Conservation (phyloP, 2,888 invertebrate genomes). For the Cerceris rybyensis region DNA sequence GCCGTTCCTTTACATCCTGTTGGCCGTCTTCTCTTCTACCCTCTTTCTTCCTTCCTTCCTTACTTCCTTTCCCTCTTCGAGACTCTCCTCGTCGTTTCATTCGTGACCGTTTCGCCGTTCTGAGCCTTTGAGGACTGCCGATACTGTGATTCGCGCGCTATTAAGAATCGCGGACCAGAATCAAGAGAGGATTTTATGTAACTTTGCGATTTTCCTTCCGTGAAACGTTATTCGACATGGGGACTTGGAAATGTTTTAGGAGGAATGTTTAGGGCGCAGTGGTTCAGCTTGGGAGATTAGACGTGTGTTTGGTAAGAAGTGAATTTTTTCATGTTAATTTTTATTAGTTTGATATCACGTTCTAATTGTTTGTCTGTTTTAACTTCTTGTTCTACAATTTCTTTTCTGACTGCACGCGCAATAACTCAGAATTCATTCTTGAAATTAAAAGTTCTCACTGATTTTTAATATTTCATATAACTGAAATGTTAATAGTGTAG, state of each 20-base stretch:
- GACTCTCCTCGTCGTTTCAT: neutral
- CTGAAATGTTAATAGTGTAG: too few species aligned
- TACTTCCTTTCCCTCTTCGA: constrained; percentile 20
- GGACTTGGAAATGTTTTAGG: too few species aligned
- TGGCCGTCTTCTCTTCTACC: constrained; percentile 20
- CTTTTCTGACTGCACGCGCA: too few species aligned
- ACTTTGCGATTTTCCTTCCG: constrained; percentile 9
- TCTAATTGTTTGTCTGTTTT: neutral
- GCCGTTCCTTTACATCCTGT: constrained; percentile 40
- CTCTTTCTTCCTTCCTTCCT: neutral
- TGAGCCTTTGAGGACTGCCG: constrained; percentile 45
- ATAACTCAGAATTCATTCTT: too few species aligned
- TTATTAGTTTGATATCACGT: too few species aligned
- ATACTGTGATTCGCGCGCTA: constrained; percentile 27
- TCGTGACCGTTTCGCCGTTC: constrained; percentile 18
- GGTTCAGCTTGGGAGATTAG: too few species aligned
- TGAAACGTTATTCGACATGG: neutral
- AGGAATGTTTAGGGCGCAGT: too few species aligned
- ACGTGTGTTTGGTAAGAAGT: too few species aligned
- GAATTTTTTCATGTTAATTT: too few species aligned
- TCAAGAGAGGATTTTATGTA: constrained; percentile 56
- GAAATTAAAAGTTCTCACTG: too few species aligned
- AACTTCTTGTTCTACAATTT: too few species aligned
- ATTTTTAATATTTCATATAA: too few species aligned
- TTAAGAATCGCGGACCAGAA: constrained; percentile 52